Evolutionary conservation across 2,797 vertebrate genomes (phyloP).

Genomic region (Amblyraja radiata): DNA sequence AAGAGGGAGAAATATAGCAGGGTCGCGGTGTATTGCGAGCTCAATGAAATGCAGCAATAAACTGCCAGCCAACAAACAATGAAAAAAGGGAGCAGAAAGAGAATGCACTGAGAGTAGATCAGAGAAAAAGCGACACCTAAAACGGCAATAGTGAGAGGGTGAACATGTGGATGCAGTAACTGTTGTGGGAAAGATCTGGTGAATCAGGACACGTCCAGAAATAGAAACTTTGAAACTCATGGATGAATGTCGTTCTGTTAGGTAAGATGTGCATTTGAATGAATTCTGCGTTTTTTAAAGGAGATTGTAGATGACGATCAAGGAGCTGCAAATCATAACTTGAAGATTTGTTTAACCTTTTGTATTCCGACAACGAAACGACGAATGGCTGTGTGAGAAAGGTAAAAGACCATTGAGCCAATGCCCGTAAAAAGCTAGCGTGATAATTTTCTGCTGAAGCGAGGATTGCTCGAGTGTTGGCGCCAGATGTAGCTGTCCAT

Average conservation of each 20-base stretch:
- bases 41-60: not conserved
- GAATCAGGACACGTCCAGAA: not conserved
- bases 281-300: not conserved
- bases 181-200: too few relatives aligned
- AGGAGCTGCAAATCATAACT: not conserved
- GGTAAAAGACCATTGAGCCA: not conserved
- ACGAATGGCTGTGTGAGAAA: not conserved
- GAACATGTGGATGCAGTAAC: too few relatives aligned
- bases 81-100: not conserved
- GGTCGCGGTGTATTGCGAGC: not conserved
- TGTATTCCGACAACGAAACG: not conserved
- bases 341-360: not conserved
- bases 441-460: not conserved
- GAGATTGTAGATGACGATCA: not conserved
- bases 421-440: not conserved
- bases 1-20: not conserved
- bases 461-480: not conserved
- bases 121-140: not conserved
- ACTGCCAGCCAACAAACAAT: not conserved
- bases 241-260: not conserved
- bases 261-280: not conserved
- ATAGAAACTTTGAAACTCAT: not conserved
- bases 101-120: not conserved
- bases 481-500: conserved; percentile 3
- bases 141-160: not conserved